A percentile compares a stretch with the other conserved stretches of the same genome.
Evolutionary conservation across 2,797 vertebrate species (phyloP).

Genomic region (Dendrocincla fuliginosa): DNA sequence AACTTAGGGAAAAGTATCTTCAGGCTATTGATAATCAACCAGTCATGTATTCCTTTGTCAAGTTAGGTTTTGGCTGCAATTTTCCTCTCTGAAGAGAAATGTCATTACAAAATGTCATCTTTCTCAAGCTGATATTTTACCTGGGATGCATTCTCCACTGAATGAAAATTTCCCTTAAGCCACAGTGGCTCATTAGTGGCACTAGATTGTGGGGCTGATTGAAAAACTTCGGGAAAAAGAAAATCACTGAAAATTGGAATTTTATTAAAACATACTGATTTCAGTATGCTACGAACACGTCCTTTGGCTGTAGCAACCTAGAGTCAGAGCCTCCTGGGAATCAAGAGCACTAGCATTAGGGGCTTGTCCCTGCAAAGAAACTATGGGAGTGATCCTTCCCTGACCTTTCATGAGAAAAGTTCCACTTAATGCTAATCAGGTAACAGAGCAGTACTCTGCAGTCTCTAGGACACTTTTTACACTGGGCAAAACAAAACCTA

Average conservation of each 20-base stretch:
- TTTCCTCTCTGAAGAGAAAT: not conserved
- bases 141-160: not conserved
- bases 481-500: not conserved
- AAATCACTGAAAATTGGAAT: not conserved
- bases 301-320: not conserved
- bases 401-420: not conserved
- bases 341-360: not conserved
- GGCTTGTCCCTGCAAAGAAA: not conserved
- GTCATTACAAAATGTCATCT: not conserved
- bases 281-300: not conserved
- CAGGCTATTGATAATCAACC: not conserved
- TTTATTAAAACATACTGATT: not conserved
- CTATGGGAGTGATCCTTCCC: not conserved
- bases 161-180: not conserved
- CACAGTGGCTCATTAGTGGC: not conserved
- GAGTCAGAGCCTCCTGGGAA: not conserved
- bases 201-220: not conserved
- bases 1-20: not conserved
- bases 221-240: not conserved
- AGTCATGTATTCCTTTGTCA: not conserved
- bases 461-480: not conserved
- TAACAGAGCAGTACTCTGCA: not conserved
- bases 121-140: not conserved
- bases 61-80: not conserved
- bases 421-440: not conserved